Conservation (phyloP, 2,888 invertebrate genomes). For the Charanyca ferruginea region DNA sequence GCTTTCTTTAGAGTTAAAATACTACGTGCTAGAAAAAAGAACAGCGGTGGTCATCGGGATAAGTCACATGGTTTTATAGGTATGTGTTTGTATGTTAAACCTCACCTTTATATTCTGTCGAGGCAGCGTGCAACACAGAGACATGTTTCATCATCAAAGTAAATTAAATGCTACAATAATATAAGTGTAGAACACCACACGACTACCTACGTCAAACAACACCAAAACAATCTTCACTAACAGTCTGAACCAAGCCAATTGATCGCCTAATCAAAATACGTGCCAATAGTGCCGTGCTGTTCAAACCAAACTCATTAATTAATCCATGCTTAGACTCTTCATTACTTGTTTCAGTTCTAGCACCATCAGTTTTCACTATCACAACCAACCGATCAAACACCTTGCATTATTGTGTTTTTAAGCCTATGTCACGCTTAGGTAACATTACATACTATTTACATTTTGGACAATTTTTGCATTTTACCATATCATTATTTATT, state of each 20-base stretch:
- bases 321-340: constrained; percentile 54
- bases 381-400: constrained; percentile 42
- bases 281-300: constrained; percentile 62
- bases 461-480: constrained; percentile 44
- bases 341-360: constrained; percentile 52
- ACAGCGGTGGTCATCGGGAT: background rate
- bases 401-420: constrained; percentile 37
- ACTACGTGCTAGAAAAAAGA: no score
- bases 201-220: constrained; percentile 69
- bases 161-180: constrained; percentile 60
- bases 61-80: background rate
- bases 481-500: constrained; percentile 53
- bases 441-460: constrained; percentile 59
- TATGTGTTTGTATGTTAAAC: constrained; percentile 6
- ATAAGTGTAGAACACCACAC: constrained; percentile 57
- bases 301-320: constrained; percentile 50
- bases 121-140: constrained; percentile 90
- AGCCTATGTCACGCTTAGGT: constrained; percentile 43
- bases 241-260: constrained; percentile 68
- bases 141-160: constrained; percentile 86
- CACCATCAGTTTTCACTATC: constrained; percentile 60
- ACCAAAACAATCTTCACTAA: constrained; percentile 64
- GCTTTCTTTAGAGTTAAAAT: background rate
- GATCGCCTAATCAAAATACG: constrained; percentile 62
- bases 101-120: constrained; percentile 90